Percentiles rank a stretch among this genome's conserved stretches.
Evolutionary conservation across 92 coral and sea anemone genomes (phyloP).

Genomic region (Epizoanthus illoricatus): DNA sequence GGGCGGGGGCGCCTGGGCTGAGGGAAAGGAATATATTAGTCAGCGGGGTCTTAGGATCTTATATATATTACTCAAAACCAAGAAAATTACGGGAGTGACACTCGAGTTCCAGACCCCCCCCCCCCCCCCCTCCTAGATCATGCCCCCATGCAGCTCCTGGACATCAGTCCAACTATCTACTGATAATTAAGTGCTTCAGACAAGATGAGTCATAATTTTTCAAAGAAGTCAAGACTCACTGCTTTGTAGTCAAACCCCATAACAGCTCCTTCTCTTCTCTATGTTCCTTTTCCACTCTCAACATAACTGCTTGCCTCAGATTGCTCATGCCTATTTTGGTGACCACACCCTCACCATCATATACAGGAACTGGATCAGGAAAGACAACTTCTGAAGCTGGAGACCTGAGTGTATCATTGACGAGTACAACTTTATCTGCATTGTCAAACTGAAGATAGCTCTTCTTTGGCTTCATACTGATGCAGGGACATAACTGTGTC

Average conservation of each 20-base stretch:
- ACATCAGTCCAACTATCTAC: too few relatives aligned
- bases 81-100: too few relatives aligned
- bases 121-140: too few relatives aligned
- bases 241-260: background rate
- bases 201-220: too few relatives aligned
- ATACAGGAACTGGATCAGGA: slow-evolving; percentile 19
- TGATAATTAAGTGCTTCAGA: too few relatives aligned
- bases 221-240: background rate
- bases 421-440: slow-evolving; percentile 11
- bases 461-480: background rate
- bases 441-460: background rate
- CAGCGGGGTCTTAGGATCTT: too few relatives aligned
- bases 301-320: slow-evolving; percentile 6
- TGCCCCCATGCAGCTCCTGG: too few relatives aligned
- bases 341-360: slow-evolving; percentile 16
- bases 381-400: background rate
- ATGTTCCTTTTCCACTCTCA: slow-evolving; percentile 27
- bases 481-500: background rate
- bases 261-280: slow-evolving; percentile 5
- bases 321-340: slow-evolving; percentile 22
- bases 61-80: too few relatives aligned
- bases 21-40: too few relatives aligned
- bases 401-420: slow-evolving; percentile 24
- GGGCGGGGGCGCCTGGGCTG: too few relatives aligned
- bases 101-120: too few relatives aligned